Base-by-base conservation (phyloP, 2,113 vertebrate species). In the Nothocercus nigrocapillus region DNA sequence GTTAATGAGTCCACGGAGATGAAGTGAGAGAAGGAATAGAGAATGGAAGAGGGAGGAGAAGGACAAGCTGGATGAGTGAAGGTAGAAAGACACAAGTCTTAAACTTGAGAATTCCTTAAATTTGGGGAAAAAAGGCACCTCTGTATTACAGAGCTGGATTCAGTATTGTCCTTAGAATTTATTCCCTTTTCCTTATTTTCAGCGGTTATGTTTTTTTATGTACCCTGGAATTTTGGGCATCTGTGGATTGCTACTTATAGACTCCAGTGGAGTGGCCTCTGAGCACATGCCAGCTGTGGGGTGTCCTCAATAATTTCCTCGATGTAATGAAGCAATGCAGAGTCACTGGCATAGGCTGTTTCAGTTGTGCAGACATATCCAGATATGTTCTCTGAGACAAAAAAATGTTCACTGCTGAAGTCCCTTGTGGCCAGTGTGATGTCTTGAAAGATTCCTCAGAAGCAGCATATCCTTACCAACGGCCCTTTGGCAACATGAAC, bases 401-500 rank as follows among this genome's bases (percentile, higher is more conserved):
- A 85, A 56, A 70, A 74, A 14, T 34, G 5, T n/a, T 91, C 73
- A 12, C 61, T 85, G 61, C 62, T 94, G 9, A 78, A 70, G 79
- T 78, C 78, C 64, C 89, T 68, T 51, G 72, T 90, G 91, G 82
- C 91, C 82, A 88, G 45, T 59, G 76, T 59, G 82, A 85, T 90
- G 62, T 69, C 79, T 63, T 88, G 69, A 87, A 93, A 91, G 88
- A 73, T 69, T 94, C 63, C 38, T 88, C n/a, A 24, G n/a, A 54
- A 94, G 38, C 83, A 88, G 32, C 58, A 54, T 89, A 38, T 69
- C 88, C 73, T 84, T 90, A 68, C 73, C 7, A 51, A 86, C 45
- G n/a, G 74, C 85, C 94, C 53, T 75, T 75, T 81, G 92, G 92
- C 14, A 4, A 88, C 36, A 42, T 69, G 80, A 86, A 70, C 15